Percentiles rank a stretch among this genome's conserved stretches.
Evolutionary conservation across 1,140 invertebrate genomes (phyloP).

Genomic region (Drosophila funebris): DNA sequence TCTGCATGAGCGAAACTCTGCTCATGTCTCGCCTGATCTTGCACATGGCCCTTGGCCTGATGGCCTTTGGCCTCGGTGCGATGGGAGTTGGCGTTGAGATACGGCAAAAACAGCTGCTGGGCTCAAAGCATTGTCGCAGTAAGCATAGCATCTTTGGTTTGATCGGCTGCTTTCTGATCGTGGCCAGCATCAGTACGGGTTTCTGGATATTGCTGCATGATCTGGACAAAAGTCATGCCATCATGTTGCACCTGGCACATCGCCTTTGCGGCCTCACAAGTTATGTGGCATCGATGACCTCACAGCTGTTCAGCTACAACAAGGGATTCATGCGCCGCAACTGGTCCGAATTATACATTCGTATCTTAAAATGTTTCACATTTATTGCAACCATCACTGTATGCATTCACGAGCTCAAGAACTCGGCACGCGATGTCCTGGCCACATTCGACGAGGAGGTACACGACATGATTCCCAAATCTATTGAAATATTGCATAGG

Average conservation of each 20-base stretch:
- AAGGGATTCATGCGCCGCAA: conserved; percentile 32
- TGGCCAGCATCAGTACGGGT: neutral
- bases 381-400: neutral
- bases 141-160: conserved; percentile 39
- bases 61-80: conserved; percentile 2
- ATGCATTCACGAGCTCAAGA: conserved; percentile 1
- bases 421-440: neutral
- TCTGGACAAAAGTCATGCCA: neutral
- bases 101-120: neutral
- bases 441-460: neutral
- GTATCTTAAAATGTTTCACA: conserved; percentile 17
- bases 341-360: neutral
- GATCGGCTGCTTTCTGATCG: neutral
- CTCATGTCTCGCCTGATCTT: neutral
- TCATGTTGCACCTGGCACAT: conserved; percentile 14
- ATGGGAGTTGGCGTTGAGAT: conserved; percentile 20
- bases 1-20: conserved; percentile 13
- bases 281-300: neutral
- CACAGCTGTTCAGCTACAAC: conserved; percentile 31
- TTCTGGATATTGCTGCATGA: neutral
- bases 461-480: neutral
- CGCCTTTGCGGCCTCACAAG: neutral
- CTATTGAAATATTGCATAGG: neutral
- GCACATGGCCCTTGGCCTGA: conserved; percentile 25
- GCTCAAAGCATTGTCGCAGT: neutral